Base-by-base conservation (phyloP, 2,113 vertebrate species). In the Rhodinocichla rosea region DNA sequence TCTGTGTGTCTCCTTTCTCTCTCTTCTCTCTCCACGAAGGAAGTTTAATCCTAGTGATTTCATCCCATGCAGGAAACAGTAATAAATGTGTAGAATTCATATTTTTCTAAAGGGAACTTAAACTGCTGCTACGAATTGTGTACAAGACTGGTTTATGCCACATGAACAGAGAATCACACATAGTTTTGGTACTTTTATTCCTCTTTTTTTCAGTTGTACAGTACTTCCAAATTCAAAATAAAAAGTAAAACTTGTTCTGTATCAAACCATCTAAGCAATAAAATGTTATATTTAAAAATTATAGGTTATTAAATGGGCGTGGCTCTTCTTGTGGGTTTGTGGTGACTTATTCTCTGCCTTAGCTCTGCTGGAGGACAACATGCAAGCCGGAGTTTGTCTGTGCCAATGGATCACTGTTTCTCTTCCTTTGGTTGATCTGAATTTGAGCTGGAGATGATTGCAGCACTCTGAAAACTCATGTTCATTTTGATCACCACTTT, bases 181-280 rank as follows among this genome's bases (percentile, higher is more conserved):
- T 94, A 96, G 95, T 98, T 98, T 98, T 96, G 98, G 97, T 98
- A 98, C 98, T 98, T 96, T 91, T 97, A 97, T 96, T 97, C 95
- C 97, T 98, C 98, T 97, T 98, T 96, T 97, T 97, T 97, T 97
- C 98, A 95, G 95, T 98, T 98, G 98, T 98, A 97, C 97, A 98
- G 98, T 98, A 98, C 98, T 98, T 98, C 98, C 98, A 98, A 97
- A 99, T 98, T 98, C 98, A 98, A 96, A 98, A 97, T 98, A 95
- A 98, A 94, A 98, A 98, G 97, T 98, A 98, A 97, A 95, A 98
- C 97, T 98, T 99, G 98, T 99, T 99, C 98, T 99, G 98, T 99
- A 99, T 99, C 98, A 98, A 98, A 98, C 98, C 98, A 98, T 98
- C 98, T 98, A 99, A 99, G 99, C 99, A 99, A 99, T 99, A 99